Conservation (phyloP, 2,888 invertebrate species). For the Xylocampa areola region DNA sequence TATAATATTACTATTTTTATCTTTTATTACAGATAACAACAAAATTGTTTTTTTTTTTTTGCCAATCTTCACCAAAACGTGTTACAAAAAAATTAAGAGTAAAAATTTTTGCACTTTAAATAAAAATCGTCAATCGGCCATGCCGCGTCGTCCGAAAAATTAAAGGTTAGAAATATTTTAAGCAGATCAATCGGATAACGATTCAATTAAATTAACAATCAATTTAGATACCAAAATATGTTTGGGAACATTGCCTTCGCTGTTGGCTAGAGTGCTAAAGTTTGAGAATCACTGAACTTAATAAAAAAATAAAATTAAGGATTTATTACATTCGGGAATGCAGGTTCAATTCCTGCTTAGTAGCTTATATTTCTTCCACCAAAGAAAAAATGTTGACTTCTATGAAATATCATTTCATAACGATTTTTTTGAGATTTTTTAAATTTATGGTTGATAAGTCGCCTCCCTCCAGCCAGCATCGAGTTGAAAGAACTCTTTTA, state of each 20-base stretch:
- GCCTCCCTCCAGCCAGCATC: slow-evolving; percentile 22
- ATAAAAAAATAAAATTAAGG: not conserved
- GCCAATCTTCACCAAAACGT: too few relatives aligned
- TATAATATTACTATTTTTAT: too few relatives aligned
- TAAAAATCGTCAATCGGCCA: slow-evolving; percentile 75
- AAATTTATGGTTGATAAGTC: not conserved
- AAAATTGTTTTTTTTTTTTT: too few relatives aligned
- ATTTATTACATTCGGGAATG: too few relatives aligned
- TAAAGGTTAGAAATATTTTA: slow-evolving; percentile 84
- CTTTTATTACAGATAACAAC: too few relatives aligned
- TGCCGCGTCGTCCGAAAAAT: slow-evolving; percentile 69
- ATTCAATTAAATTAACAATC: slow-evolving; percentile 50
- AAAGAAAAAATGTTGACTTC: too few relatives aligned
- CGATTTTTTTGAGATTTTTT: too few relatives aligned
- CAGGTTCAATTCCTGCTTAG: too few relatives aligned
- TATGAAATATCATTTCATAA: too few relatives aligned
- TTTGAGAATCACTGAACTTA: too few relatives aligned
- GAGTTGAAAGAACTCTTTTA: slow-evolving; percentile 36
- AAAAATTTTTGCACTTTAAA: not conserved
- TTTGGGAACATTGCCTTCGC: slow-evolving; percentile 45
- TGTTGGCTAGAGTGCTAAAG: slow-evolving; percentile 29
- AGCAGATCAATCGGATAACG: slow-evolving; percentile 64
- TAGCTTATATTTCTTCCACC: too few relatives aligned
- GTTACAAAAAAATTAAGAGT: not conserved
- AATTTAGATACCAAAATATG: slow-evolving; percentile 33